Base-by-base conservation (phyloP, 2,113 vertebrate species). In the Pongo pygmaeus region DNA sequence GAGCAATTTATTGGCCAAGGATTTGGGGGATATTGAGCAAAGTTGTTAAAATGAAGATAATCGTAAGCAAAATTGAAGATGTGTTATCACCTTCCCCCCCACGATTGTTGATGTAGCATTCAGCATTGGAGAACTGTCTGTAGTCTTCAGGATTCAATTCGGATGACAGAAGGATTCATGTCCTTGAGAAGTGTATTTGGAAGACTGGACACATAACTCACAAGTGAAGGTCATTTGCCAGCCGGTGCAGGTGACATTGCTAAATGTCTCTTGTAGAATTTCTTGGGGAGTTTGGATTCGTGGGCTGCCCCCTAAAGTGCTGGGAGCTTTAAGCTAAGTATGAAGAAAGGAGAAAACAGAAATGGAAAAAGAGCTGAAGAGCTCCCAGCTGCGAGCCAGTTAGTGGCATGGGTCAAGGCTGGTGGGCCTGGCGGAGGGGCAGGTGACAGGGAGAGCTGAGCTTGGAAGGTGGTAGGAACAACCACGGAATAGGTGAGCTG, bases 41-140 rank as follows among this genome's bases (percentile, higher is more conserved):
- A 20, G 17, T 3, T n/a, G 6, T 43, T 23, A 70, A 52, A 92
- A 69, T 25, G 25, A 38, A 89, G 38, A 32, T 23, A 3, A 8
- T 43, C n/a, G 27, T 64, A 32, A 64, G 27, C 61, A 64, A 64
- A 64, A 64, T 3, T 13, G 61, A 64, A 30, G 61, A 64, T 64
- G 27, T 32, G 6, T 30, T 13, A 14, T 64, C 61, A 64, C 27
- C 12, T 2, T 30, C 12, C 6, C 52, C 40, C 30, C 14, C 2
- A 0, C 3, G 8, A 6, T 11, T 0, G 2, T 50, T 35, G 14
- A 1, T 22, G 40, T 35, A 8, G 8, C 32, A 0, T 27, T 17
- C 18, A 1, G 43, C 23, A 64, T 43, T n/a, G 32, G 35, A 38
- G 74, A 74, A 2, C 8, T 16, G 14, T n/a, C 79, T 4, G 3